Evolutionary conservation across 2,888 invertebrate species (phyloP).

Genomic region (Ormyrus pomaceus): DNA sequence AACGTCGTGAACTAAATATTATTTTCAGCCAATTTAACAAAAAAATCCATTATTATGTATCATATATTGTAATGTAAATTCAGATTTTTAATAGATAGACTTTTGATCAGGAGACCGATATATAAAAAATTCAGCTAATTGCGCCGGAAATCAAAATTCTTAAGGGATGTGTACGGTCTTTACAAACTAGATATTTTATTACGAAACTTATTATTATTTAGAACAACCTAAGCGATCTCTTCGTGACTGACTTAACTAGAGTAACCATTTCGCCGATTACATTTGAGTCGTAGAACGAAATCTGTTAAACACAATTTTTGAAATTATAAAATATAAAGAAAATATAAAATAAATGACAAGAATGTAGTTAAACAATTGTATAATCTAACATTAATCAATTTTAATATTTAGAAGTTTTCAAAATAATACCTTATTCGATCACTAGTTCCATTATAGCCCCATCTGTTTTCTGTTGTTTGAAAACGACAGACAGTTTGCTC

Average conservation of each 20-base stretch:
- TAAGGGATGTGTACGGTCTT: too few relatives aligned
- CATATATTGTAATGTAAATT: too few relatives aligned
- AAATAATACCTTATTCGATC: constrained; percentile 82
- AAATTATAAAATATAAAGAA: constrained; percentile 27
- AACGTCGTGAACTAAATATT: too few relatives aligned
- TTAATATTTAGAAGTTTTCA: not conserved
- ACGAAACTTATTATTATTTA: too few relatives aligned
- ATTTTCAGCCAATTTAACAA: too few relatives aligned
- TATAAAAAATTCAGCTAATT: too few relatives aligned
- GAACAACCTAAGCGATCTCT: too few relatives aligned
- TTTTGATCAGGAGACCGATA: too few relatives aligned
- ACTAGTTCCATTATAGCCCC: constrained; percentile 91
- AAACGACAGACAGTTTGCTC: constrained; percentile 86
- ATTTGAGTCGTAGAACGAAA: not conserved
- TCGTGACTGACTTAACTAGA: not conserved
- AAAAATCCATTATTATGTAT: too few relatives aligned
- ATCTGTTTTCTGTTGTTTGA: constrained; percentile 84
- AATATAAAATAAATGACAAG: not conserved
- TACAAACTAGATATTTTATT: too few relatives aligned
- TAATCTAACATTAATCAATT: not conserved
- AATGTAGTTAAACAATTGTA: not conserved
- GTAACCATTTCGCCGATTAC: not conserved
- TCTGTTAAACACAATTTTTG: not conserved
- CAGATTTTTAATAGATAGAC: too few relatives aligned
- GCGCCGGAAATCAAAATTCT: too few relatives aligned